Conservation (phyloP, 2,888 invertebrate species). For the Volucella inflata region DNA sequence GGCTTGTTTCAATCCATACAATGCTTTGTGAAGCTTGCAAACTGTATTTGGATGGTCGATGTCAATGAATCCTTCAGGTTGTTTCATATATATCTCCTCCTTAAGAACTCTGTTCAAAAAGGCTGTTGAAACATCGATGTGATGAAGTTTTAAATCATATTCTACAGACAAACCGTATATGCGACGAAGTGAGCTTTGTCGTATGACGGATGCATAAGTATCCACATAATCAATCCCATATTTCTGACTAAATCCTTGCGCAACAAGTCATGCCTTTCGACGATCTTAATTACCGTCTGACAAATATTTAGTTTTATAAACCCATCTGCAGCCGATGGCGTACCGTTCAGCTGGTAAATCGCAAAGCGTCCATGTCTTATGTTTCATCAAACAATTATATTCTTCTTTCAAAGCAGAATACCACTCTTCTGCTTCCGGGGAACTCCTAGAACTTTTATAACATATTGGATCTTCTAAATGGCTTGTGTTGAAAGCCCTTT, state of each 20-base stretch:
- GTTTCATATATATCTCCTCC: conserved; percentile 17
- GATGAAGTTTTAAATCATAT: conserved; percentile 46
- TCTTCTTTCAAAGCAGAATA: conserved; percentile 75
- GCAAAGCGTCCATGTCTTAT: conserved; percentile 67
- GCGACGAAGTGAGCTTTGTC: conserved; percentile 47
- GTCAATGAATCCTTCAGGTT: conserved; percentile 31
- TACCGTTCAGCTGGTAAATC: conserved; percentile 38
- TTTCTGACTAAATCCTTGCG: conserved; percentile 36
- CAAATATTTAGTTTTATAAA: conserved; percentile 29
- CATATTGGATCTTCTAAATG: conserved; percentile 6
- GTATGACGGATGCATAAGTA: conserved; percentile 30
- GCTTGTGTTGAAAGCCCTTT: conserved; percentile 11
- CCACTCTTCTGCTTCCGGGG: conserved; percentile 16
- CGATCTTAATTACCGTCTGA: conserved; percentile 28
- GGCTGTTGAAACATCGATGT: conserved; percentile 61
- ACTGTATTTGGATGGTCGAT: not conserved
- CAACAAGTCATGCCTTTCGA: conserved; percentile 38
- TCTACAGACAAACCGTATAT: conserved; percentile 55
- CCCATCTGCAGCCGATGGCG: conserved; percentile 41
- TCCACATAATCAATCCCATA: conserved; percentile 33
- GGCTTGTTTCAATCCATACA: conserved; percentile 34
- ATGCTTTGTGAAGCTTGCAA: conserved; percentile 2
- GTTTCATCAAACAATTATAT: conserved; percentile 73
- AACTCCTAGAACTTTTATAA: not conserved
- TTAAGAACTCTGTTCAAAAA: conserved; percentile 47